These are phyloP conservation scores for Rhamphomyia laevipes DNA, from an alignment of 2,888 invertebrate genomes.

Conservation along the genomic window DNA sequence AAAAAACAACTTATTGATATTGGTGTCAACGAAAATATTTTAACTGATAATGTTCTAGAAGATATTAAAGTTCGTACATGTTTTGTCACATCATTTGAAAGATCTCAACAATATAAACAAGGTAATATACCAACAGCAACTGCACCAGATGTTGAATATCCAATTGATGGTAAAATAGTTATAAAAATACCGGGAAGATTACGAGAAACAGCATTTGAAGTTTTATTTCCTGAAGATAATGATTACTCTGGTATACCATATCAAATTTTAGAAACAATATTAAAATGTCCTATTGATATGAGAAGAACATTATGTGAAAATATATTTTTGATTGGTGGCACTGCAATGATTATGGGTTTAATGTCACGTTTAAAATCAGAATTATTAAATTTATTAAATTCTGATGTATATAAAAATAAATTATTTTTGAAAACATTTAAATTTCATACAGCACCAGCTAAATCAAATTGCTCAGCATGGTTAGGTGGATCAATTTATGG, in stretches of 20 bases:
- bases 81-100: conserved; percentile 66
- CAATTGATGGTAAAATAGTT: conserved; percentile 49
- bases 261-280: conserved; percentile 70
- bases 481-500: conserved; percentile 73
- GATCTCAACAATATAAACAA: conserved; percentile 46
- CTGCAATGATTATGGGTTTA: conserved; percentile 72
- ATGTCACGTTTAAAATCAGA: conserved; percentile 68
- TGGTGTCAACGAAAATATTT: conserved; percentile 32
- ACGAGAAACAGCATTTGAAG: conserved; percentile 73
- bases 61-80: conserved; percentile 78
- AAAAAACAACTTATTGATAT: conserved; percentile 39
- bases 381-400: conserved; percentile 51
- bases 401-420: conserved; percentile 48
- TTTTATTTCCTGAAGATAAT: conserved; percentile 73
- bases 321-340: conserved; percentile 79
- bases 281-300: conserved; percentile 73
- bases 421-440: conserved; percentile 55
- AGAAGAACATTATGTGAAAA: conserved; percentile 67
- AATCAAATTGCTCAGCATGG: conserved; percentile 78
- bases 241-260: conserved; percentile 73
- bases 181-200: conserved; percentile 54
- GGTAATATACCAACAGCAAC: conserved; percentile 20
- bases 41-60: conserved; percentile 51
- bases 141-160: conserved; percentile 55
- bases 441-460: conserved; percentile 69